Base-by-base conservation (phyloP, 2,113 vertebrate genomes). In the Ochotona curzoniae region DNA sequence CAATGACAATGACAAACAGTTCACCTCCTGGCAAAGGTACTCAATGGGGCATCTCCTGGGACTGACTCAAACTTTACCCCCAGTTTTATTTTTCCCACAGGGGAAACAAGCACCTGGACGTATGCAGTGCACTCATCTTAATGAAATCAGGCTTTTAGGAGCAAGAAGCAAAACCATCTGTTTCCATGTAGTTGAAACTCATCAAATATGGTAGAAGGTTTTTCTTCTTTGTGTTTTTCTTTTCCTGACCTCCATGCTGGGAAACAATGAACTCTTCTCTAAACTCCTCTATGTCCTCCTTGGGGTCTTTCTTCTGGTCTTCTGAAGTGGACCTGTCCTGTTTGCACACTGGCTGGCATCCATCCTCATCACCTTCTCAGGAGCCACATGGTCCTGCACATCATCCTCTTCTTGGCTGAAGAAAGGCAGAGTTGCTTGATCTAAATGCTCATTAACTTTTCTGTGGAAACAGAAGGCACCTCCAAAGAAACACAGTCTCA, bases 91-190 rank as follows among this genome's bases (percentile, higher is more conserved):
- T 83, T 80, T 89, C 76, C 81, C 28, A 2, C 0, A 13, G 63
- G 57, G 30, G 64, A 67, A 30, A 84, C 28, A 60, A 26, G 32
- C 35, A 38, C 26, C 30, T 73, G 4, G 0, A 26, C 66, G 54
- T 38, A 28, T 69, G 44, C 47, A 35, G 49, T 21, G 25, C 87
- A 81, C 89, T 96, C 89, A 70, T 30, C 69, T 95, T 96, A 96
- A 97, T 94, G 95, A 96, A 94, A 47, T 18, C 44, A 79, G 71
- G 83, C 95, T 95, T 96, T 96, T 91, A 78, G 51, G 93, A 83
- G 20, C 51, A 67, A 95, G 84, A 54, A n/a, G 71, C 44, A 13
- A 79, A 49, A 81, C 49, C 89, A 83, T 90, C 90, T 18, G 28
- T 78, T 82, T 92, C 63, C 76, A 64, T 2, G 66, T 12, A 49